These are phyloP conservation scores for Actinemys pallida DNA, from an alignment of 2,113 vertebrate species.

Conservation along the genomic window DNA sequence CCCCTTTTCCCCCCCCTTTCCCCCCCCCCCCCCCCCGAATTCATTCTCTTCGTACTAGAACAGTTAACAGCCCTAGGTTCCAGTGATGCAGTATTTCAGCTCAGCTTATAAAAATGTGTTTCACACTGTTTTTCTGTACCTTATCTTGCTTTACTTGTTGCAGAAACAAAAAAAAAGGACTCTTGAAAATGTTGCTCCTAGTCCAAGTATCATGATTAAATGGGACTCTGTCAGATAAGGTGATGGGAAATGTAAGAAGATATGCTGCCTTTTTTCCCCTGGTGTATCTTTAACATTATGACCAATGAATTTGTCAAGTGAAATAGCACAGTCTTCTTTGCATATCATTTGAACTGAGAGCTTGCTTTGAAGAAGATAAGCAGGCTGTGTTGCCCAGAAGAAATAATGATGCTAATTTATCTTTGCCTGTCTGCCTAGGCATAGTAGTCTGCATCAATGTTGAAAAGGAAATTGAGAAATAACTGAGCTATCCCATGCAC, in stretches of 20 bases:
- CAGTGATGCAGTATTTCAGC: constrained; percentile 16
- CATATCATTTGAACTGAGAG: constrained; percentile 73
- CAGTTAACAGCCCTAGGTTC: rapidly evolving
- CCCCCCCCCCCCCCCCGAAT: too few relatives aligned
- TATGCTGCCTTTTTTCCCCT: constrained; percentile 51
- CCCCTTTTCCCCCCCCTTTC: too few relatives aligned
- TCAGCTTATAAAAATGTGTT: not conserved
- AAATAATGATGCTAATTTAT: constrained; percentile 77
- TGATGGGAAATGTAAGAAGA: constrained; percentile 74
- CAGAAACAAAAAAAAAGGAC: constrained; percentile 36
- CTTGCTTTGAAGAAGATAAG: constrained; percentile 75
- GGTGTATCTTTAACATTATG: constrained; percentile 78
- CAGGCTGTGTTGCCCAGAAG: constrained; percentile 60
- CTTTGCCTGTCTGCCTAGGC: constrained; percentile 60
- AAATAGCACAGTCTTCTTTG: constrained; percentile 67
- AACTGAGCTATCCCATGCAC: constrained; percentile 25
- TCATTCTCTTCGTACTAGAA: rapidly evolving
- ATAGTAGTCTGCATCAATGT: not conserved
- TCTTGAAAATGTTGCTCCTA: constrained; percentile 41
- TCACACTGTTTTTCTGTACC: constrained; percentile 25
- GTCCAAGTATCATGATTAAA: constrained; percentile 60
- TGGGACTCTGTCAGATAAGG: constrained; percentile 56
- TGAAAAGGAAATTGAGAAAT: constrained; percentile 63
- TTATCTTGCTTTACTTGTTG: constrained; percentile 49
- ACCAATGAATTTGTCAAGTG: constrained; percentile 77